phyloP scores from a whole-genome alignment of 2,797 vertebrate species.

The Emydoidea blandingii region DNA sequence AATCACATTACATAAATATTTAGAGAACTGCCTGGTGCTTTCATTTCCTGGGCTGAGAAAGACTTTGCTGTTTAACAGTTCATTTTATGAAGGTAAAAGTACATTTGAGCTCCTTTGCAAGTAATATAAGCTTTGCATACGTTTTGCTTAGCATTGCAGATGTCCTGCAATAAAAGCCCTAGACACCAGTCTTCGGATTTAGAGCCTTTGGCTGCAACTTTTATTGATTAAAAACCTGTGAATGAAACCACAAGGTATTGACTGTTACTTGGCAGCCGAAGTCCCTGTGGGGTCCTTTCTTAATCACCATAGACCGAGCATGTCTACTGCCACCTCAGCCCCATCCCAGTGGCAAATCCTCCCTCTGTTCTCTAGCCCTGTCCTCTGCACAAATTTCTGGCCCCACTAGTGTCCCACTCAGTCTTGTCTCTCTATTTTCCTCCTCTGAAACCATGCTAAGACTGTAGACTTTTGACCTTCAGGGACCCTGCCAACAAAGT shows the following conservation, averaged over 20 bases:
- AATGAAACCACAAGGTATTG: background rate
- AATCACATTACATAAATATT: constrained; percentile 66
- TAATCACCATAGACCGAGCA: accelerated
- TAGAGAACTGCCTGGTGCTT: constrained; percentile 45
- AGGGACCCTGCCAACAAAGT: background rate
- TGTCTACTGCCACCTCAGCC: background rate
- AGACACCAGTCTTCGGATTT: background rate
- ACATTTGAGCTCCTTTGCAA: constrained; percentile 50
- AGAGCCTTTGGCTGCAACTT: constrained; percentile 28
- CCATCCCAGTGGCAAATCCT: background rate
- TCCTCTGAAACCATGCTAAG: background rate
- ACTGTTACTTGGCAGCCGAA: background rate
- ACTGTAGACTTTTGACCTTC: background rate
- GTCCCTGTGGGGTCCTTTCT: background rate
- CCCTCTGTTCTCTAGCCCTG: background rate
- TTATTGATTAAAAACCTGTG: background rate
- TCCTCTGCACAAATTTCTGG: background rate
- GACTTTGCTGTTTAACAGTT: constrained; percentile 46
- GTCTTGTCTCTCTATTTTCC: background rate
- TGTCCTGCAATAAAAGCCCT: background rate
- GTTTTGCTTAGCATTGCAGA: background rate
- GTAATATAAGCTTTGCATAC: constrained; percentile 19
- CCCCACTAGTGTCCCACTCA: background rate
- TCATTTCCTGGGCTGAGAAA: constrained; percentile 51
- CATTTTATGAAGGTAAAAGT: constrained; percentile 48